Evolutionary conservation across 2,797 vertebrate genomes (phyloP).

Genomic region (Eulemur mongoz): DNA sequence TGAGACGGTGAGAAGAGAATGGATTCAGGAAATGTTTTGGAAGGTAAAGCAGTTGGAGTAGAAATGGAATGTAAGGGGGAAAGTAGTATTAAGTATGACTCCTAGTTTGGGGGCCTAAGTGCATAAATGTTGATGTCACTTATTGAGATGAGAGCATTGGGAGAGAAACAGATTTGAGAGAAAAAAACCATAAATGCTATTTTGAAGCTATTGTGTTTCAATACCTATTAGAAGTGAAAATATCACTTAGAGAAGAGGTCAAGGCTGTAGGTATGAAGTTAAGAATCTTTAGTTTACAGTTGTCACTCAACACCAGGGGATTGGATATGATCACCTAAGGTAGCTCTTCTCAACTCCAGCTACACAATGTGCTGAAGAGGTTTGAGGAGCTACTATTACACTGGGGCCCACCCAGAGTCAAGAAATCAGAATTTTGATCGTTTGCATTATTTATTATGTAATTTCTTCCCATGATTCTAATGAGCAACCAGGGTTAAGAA

Average conservation of each 20-base stretch:
- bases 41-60: not conserved
- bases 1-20: not conserved
- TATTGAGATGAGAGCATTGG: not conserved
- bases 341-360: not conserved
- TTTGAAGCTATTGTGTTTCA: not conserved
- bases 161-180: not conserved
- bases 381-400: not conserved
- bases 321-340: not conserved
- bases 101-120: not conserved
- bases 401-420: not conserved
- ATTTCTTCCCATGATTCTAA: not conserved
- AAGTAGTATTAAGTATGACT: not conserved
- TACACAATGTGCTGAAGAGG: not conserved
- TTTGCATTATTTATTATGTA: not conserved
- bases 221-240: not conserved
- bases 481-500: not conserved
- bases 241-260: not conserved
- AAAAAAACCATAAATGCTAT: not conserved
- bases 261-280: not conserved
- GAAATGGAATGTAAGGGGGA: not conserved
- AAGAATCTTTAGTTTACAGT: not conserved
- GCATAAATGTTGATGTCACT: not conserved
- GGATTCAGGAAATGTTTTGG: not conserved
- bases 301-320: not conserved
- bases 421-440: not conserved